A percentile compares a stretch with the other conserved stretches of the same genome.
Conservation (phyloP, 2,797 vertebrate species). For the Argyrosomus regius region DNA sequence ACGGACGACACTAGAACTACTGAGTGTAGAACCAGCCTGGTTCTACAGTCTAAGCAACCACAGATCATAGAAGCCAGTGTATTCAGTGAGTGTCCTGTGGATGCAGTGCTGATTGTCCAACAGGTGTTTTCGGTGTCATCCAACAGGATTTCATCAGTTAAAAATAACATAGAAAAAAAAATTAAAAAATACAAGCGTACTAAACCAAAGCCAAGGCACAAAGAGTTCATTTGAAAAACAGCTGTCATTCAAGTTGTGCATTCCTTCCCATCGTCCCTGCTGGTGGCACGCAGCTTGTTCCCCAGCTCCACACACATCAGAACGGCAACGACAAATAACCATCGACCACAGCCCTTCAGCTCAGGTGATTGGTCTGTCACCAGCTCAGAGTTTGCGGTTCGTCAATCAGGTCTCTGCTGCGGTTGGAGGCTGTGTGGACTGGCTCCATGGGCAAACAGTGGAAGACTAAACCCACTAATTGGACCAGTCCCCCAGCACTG, state of each 20-base stretch:
- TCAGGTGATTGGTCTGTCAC: constrained; percentile 52
- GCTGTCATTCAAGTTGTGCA: constrained; percentile 49
- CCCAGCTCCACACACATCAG: not conserved
- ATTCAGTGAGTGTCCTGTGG: constrained; percentile 21
- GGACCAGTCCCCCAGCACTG: not conserved
- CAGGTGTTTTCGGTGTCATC: constrained; percentile 41
- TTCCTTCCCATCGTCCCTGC: constrained; percentile 2
- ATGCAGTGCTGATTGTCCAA: constrained; percentile 75
- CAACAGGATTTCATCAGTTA: constrained; percentile 42
- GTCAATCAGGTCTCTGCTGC: constrained; percentile 7
- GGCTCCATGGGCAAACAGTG: not conserved
- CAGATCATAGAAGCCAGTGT: not conserved
- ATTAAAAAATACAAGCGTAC: constrained; percentile 29
- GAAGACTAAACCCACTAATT: constrained; percentile 5
- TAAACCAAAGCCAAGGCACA: constrained; percentile 51
- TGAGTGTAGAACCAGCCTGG: not conserved
- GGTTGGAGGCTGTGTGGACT: not conserved
- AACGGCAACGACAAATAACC: not conserved
- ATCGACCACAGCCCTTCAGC: not conserved
- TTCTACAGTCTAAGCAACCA: constrained; percentile 3
- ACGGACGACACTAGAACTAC: not conserved
- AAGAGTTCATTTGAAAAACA: constrained; percentile 47
- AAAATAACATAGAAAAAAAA: constrained; percentile 30
- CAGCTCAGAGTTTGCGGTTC: constrained; percentile 36
- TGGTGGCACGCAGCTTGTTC: constrained; percentile 6